phyloP scores from a whole-genome alignment of 2,888 invertebrate species.

The Mamestra brassicae region DNA sequence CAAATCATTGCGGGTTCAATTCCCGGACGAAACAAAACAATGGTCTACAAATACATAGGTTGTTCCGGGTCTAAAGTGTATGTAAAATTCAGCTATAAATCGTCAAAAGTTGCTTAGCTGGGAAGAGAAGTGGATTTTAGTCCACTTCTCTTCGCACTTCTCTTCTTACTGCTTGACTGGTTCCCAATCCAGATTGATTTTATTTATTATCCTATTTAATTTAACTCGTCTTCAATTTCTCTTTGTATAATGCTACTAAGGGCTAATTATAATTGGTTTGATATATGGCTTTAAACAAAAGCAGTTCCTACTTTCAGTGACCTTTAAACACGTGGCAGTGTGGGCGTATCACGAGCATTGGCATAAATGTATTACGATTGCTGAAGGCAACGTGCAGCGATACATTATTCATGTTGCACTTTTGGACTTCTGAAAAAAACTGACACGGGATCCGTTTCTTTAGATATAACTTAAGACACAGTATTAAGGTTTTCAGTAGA shows the following conservation, averaged over 20 bases:
- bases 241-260: no score
- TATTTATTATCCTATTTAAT: not conserved
- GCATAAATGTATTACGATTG: not conserved
- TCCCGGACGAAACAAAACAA: not conserved
- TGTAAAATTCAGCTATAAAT: not conserved
- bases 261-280: no score
- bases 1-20: not conserved
- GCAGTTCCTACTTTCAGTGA: not conserved
- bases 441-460: not conserved
- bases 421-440: not conserved
- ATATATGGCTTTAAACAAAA: conserved; percentile 8
- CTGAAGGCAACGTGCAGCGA: not conserved
- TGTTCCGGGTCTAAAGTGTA: not conserved
- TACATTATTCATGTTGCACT: not conserved
- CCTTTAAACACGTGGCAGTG: conserved; percentile 33
- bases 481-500: not conserved
- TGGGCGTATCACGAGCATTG: conserved; percentile 17
- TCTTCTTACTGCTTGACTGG: not conserved
- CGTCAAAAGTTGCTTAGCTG: not conserved
- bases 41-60: not conserved
- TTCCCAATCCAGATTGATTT: not conserved
- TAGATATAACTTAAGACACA: not conserved
- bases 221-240: not conserved
- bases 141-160: no score
- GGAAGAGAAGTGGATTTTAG: not conserved